Evolutionary conservation across 2,113 vertebrate species (phyloP), one percentile per base, ranked within the genome.

Genomic region (Sander lucioperca): DNA sequence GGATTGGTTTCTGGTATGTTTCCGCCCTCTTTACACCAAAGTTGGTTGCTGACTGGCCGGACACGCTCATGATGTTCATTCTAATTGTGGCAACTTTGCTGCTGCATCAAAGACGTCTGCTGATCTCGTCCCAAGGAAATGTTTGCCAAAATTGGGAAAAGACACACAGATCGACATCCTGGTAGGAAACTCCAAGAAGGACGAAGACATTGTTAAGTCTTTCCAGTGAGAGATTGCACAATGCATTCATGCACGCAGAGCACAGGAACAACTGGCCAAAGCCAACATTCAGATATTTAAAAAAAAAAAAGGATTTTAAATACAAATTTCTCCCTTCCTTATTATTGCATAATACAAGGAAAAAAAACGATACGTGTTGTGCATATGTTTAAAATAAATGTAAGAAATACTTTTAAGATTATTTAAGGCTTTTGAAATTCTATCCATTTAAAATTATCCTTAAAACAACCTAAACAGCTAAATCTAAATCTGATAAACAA

Each of bases 341-440:
- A 25, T 85, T 81, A 76, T 89, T 89, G 77, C 84, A 76, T 90
- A 64, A 81, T 79, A 80, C 23, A 57, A 68, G 68, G 45, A 80
- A 65, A 65, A 58, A 82, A 89, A 83, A 19, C 11, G 50, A 79
- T 79, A 73, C 6, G 45, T 23, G 72, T 54, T 51, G 56, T 80
- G 69, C n/a, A 57, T 58, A 50, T 74, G 13, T 61, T 25, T 84
- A 73, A 80, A 82, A 70, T 47, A 33, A 63, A 66, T 63, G 48
- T 76, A 74, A 86, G 9, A 77, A 54, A 85, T 12, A 23, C 16
- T 63, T 47, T 21, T 6, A 79, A 47, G 47, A 75, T 78, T 51
- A 78, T 74, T 82, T 64, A 87, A 88, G 65, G 69, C 61, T 58
- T 77, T 43, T 48, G 23, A 68, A 83, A 74, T 21, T 69, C 36